phyloP scores from a whole-genome alignment of 2,113 vertebrate genomes.

The Arvicanthis niloticus region DNA sequence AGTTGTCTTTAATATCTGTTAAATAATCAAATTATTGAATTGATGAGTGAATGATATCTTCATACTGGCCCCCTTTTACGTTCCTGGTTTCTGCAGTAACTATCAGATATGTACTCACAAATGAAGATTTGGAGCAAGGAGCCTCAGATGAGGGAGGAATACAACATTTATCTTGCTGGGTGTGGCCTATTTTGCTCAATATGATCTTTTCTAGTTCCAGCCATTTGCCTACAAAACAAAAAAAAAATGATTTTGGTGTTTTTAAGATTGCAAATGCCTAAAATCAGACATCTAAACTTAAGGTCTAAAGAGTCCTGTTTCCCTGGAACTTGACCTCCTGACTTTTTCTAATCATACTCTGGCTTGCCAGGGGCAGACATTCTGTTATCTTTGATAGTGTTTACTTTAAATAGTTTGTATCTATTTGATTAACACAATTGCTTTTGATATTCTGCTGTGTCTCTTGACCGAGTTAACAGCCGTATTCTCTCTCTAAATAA shows the following conservation, averaged over 20 bases:
- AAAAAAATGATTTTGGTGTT: not conserved
- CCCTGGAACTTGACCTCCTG: not conserved
- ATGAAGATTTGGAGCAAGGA: not conserved
- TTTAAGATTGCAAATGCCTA: not conserved
- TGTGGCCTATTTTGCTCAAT: not conserved
- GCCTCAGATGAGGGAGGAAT: not conserved
- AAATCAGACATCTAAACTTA: not conserved
- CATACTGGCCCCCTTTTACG: not conserved
- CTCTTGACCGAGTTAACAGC: not conserved
- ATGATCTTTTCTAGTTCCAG: not conserved
- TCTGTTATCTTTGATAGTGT: not conserved
- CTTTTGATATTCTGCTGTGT: not conserved
- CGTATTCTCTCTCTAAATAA: constrained; percentile 6
- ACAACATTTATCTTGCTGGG: not conserved
- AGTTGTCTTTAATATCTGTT: not conserved
- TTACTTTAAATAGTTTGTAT: not conserved
- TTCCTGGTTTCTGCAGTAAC: not conserved
- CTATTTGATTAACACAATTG: not conserved
- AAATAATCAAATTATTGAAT: not conserved
- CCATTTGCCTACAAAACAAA: not conserved
- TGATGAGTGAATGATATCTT: not conserved
- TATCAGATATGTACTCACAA: not conserved
- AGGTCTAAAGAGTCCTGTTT: not conserved
- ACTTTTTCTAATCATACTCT: not conserved
- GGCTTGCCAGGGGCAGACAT: not conserved